Evolutionary conservation across 92 coral and sea anemone species (phyloP).

Genomic region (Phenganax marumi): DNA sequence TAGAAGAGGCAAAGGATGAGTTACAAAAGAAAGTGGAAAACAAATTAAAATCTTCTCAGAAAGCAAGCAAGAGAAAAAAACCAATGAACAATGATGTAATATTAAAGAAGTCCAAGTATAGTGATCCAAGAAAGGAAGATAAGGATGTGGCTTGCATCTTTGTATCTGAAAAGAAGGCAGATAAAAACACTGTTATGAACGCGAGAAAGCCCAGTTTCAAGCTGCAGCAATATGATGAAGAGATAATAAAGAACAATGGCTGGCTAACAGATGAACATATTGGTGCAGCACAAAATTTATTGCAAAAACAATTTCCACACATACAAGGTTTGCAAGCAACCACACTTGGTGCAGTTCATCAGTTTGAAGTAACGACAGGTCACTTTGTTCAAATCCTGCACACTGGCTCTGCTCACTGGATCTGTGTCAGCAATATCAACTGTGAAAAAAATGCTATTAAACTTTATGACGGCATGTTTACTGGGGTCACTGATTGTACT

Average conservation of each 20-base stretch:
- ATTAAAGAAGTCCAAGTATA: neutral
- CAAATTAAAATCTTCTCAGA: neutral
- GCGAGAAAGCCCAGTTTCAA: neutral
- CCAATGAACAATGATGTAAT: too few relatives aligned
- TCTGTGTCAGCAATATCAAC: slow-evolving; percentile 35
- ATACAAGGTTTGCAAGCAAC: slow-evolving; percentile 28
- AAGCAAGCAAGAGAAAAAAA: neutral
- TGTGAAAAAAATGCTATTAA: slow-evolving; percentile 24
- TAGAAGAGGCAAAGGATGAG: neutral
- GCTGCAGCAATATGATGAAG: neutral
- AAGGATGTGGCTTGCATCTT: slow-evolving; percentile 19
- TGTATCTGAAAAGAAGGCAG: neutral
- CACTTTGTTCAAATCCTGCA: slow-evolving; percentile 33
- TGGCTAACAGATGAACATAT: slow-evolving; percentile 19
- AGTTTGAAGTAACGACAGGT: slow-evolving; percentile 16
- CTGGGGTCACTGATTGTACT: neutral
- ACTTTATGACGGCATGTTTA: slow-evolving; percentile 32
- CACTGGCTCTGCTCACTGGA: slow-evolving; percentile 18
- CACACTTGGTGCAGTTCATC: slow-evolving; percentile 21
- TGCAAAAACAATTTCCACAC: slow-evolving; percentile 31
- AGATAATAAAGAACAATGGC: slow-evolving; percentile 7
- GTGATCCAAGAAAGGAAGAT: neutral
- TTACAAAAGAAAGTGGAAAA: neutral
- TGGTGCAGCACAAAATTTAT: slow-evolving; percentile 25
- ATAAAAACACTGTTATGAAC: neutral